Base-by-base conservation (phyloP, 2,113 vertebrate species). In the Thomomys bottae region DNA sequence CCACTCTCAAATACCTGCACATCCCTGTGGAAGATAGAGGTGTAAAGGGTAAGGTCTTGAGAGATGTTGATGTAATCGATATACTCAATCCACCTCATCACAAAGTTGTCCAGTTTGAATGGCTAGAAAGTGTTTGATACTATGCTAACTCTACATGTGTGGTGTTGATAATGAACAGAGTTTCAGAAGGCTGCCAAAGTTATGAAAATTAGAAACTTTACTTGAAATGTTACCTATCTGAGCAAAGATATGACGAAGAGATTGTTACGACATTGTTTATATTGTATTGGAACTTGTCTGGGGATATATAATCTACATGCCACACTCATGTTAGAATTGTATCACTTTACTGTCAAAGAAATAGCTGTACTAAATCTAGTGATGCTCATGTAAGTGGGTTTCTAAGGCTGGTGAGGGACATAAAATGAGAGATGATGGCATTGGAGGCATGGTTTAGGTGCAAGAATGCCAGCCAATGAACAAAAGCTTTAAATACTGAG, bases 201-300 rank as follows among this genome's bases (percentile, higher is more conserved):
- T 63, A 7, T 40, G 67, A 92, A 95, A 92, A 80, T 81, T 94
- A 83, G 24, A 89, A 40, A 77, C 76, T 93, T 87, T 67, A 84
- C 85, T 71, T 89, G 80, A 78, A 36, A 90, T 21, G 54, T 76
- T 81, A 78, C 23, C 57, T 76, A 32, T 34, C 30, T 42, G 68
- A 70, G 49, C 45, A 84, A 49, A 91, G 32, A 83, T 59, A 68
- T 73, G 73, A 45, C 54, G 79, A 81, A 92, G 40, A 66, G 26
- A 88, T 70, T 75, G 32, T 28, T 80, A 73, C 1, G 12, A 34
- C 49, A 30, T 40, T 5, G 3, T 38, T 1, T 42, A 30, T 57
- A 24, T 40, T 63, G n/a, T 21, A 9, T 81, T 88, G 68, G 94
- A 42, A 88, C 1, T 30, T 87, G 36, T 66, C 91, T 67, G 72